Evolutionary conservation across 2,797 vertebrate genomes (phyloP).

Genomic region (Labeo calbasu): DNA sequence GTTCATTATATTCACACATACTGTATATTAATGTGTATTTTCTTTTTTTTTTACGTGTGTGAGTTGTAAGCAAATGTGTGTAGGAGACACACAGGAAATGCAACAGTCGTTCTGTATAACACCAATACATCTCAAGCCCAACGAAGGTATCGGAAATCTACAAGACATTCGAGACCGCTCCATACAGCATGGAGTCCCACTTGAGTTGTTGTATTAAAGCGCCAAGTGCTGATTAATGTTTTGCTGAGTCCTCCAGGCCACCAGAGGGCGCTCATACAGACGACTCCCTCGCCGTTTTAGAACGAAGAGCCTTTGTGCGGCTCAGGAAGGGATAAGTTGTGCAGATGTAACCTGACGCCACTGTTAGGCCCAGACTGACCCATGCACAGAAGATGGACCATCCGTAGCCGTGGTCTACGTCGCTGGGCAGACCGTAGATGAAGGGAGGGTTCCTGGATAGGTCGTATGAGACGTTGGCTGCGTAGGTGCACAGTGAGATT

Average conservation of each 20-base stretch:
- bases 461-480: slow-evolving; percentile 86
- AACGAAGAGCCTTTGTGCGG: slow-evolving; percentile 76
- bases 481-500: slow-evolving; percentile 87
- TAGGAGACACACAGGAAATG: slow-evolving; percentile 38
- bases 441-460: slow-evolving; percentile 84
- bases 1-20: slow-evolving; percentile 29
- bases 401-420: slow-evolving; percentile 86
- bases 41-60: slow-evolving; percentile 35
- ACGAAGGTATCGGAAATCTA: slow-evolving; percentile 36
- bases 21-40: slow-evolving; percentile 46
- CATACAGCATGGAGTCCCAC: slow-evolving; percentile 18
- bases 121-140: slow-evolving; percentile 29
- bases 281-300: slow-evolving; percentile 75
- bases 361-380: slow-evolving; percentile 84
- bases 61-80: slow-evolving; percentile 21
- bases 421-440: slow-evolving; percentile 84
- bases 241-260: slow-evolving; percentile 3
- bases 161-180: slow-evolving; percentile 24
- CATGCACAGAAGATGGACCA: slow-evolving; percentile 88
- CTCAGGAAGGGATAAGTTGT: slow-evolving; percentile 83
- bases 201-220: slow-evolving; percentile 30
- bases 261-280: slow-evolving; percentile 56
- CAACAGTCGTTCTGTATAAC: slow-evolving; percentile 27
- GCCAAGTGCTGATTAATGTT: slow-evolving; percentile 33
- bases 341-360: slow-evolving; percentile 83